phyloP scores from a whole-genome alignment of 2,888 invertebrate species.

The Scaptodrosophila latifasciaeformis region DNA sequence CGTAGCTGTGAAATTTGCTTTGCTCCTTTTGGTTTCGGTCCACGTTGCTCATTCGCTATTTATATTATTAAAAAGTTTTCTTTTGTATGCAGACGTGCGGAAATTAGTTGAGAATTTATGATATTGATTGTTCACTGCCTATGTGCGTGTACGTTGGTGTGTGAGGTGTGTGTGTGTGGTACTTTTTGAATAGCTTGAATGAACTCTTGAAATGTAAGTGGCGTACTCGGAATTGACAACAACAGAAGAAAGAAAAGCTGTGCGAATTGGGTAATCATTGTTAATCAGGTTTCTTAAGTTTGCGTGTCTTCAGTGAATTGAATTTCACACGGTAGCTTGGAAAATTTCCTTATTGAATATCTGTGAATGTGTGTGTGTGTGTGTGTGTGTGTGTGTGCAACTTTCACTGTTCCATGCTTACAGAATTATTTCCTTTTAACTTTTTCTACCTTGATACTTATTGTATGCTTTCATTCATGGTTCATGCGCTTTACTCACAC shows the following conservation, averaged over 20 bases:
- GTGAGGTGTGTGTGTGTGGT: neutral
- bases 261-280: conserved; percentile 42
- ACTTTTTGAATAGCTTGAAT: neutral
- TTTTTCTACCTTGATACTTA: conserved; percentile 11
- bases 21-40: conserved; percentile 8
- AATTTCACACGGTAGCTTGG: conserved; percentile 33
- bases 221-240: no score
- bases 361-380: conserved; percentile 11
- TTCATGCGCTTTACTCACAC: conserved; percentile 34
- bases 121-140: conserved; percentile 14
- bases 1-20: neutral
- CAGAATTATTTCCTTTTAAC: conserved; percentile 15
- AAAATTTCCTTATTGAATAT: neutral
- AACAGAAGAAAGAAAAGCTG: no score
- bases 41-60: conserved; percentile 30
- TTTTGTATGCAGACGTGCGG: conserved; percentile 15
- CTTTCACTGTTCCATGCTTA: conserved; percentile 27
- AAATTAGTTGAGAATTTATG: conserved; percentile 38
- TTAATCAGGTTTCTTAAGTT: conserved; percentile 21
- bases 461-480: conserved; percentile 8
- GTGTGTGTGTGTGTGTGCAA: conserved; percentile 25
- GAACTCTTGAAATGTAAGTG: no score
- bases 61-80: conserved; percentile 48
- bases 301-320: conserved; percentile 53
- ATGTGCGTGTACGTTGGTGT: neutral